These are phyloP conservation scores for Brachionichthys hirsutus DNA, from an alignment of 2,113 vertebrate genomes.

Conservation along the genomic window DNA sequence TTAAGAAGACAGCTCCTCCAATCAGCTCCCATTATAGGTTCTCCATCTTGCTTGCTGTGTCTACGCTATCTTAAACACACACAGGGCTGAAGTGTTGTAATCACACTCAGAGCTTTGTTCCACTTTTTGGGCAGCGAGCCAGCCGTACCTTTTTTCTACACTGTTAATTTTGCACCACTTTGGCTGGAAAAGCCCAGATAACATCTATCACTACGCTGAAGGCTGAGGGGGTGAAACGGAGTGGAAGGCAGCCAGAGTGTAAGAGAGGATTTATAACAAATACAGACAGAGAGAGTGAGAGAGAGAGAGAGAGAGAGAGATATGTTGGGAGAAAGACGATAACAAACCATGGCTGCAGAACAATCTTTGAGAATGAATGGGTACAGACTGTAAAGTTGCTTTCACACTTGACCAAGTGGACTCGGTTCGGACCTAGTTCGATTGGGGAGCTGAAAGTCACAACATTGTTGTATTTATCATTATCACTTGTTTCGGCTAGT, in stretches of 20 bases:
- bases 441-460: too few relatives aligned
- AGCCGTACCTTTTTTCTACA: constrained; percentile 33
- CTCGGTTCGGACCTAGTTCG: too few relatives aligned
- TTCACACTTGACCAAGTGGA: too few relatives aligned
- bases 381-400: too few relatives aligned
- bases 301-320: constrained; percentile 17
- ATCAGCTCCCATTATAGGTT: constrained; percentile 8
- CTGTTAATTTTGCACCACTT: constrained; percentile 38
- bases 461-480: too few relatives aligned
- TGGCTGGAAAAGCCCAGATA: constrained; percentile 46
- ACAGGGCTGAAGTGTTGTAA: constrained; percentile 37
- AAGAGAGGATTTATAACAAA: constrained; percentile 45
- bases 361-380: too few relatives aligned
- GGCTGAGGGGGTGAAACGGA: background rate
- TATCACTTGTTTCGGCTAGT: too few relatives aligned
- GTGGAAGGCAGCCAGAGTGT: constrained; percentile 9
- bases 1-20: constrained; percentile 25
- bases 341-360: too few relatives aligned
- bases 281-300: constrained; percentile 27
- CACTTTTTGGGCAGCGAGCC: constrained; percentile 35
- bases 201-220: constrained; percentile 36
- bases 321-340: background rate
- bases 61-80: constrained; percentile 1
- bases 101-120: constrained; percentile 29
- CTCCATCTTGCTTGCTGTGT: background rate